A percentile compares a stretch with the other conserved stretches of the same genome.
Conservation (phyloP, 1,140 invertebrate species). For the Drosophila suzukii region DNA sequence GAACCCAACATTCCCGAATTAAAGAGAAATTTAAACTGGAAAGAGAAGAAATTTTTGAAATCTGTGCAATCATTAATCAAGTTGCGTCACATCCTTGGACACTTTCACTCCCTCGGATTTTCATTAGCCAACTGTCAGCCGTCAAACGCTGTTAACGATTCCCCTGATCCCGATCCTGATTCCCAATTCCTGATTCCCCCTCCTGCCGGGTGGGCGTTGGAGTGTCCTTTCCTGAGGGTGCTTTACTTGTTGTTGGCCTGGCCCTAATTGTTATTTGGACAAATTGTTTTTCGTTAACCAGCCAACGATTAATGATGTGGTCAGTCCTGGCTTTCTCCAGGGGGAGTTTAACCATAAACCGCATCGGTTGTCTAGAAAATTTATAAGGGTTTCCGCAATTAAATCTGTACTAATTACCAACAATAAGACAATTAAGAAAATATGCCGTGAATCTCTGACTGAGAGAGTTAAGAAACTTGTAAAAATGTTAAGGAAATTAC, state of each 20-base stretch:
- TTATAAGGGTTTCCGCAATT: constrained; percentile 61
- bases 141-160: constrained; percentile 48
- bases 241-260: constrained; percentile 28
- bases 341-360: constrained; percentile 49
- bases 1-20: constrained; percentile 15
- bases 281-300: constrained; percentile 74
- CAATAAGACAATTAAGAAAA: constrained; percentile 70
- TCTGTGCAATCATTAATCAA: constrained; percentile 52
- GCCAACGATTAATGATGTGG: constrained; percentile 71
- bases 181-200: constrained; percentile 13
- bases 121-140: constrained; percentile 72
- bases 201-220: constrained; percentile 28
- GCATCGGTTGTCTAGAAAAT: constrained; percentile 62
- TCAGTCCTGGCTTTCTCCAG: constrained; percentile 22
- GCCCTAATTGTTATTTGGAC: constrained; percentile 73
- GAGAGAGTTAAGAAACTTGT: neutral
- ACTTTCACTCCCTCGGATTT: constrained; percentile 54
- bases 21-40: constrained; percentile 51
- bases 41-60: constrained; percentile 18
- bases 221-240: constrained; percentile 36
- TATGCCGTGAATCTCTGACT: constrained; percentile 39
- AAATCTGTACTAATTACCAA: constrained; percentile 65
- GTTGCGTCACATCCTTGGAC: constrained; percentile 29
- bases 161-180: constrained; percentile 6
- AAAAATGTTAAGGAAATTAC: constrained; percentile 19